Evolutionary conservation across 2,113 vertebrate species (phyloP), one percentile per base, ranked within the genome.

Genomic region (Xenotilapia leptura): DNA sequence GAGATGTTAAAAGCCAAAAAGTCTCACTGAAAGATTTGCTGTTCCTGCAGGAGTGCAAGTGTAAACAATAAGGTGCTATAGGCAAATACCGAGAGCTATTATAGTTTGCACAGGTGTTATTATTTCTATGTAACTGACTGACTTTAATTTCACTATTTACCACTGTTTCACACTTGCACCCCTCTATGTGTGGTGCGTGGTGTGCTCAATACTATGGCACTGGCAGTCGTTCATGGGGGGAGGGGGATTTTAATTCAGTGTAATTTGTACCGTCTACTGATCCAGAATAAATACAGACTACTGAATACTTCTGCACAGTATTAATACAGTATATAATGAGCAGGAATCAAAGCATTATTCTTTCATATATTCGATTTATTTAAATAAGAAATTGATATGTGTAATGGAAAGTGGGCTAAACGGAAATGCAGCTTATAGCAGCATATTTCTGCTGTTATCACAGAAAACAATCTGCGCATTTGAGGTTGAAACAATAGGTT

Each of bases 231-330:
- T 88, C 58, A 68, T 26, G 40, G 89, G 91, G 90, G 90, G 84
- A 88, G 91, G 90, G 90, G 89, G 62, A 73, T 6, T 80, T 86
- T 83, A 88, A 85, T 93, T 84, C 82, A 88, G 47, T 26, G 68
- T 80, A 38, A 9, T 77, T 84, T 80, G 21, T 36, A 83, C 68
- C 83, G 83, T 79, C 45, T 84, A 77, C 40, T 73, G 62, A 89
- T 84, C 23, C 68, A 26, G 58, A 87, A 88, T 84, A 51, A 88
- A 91, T 33, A 38, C n/a, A 88, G 9, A 83, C 79, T 80, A 82
- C 88, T 89, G 65, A 89, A 70, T 75, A 75, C 40, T 62, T 86
- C 33, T 86, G 60, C 70, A 83, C 80, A 45, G 9, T 42, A 82
- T 86, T 75, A 62, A 89, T 65, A 5, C 33, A 8, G 33, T 38